A percentile compares a stretch with the other conserved stretches of the same genome.
phyloP scores from a whole-genome alignment of 2,888 invertebrate genomes.

The Drosophila subsilvestris region DNA sequence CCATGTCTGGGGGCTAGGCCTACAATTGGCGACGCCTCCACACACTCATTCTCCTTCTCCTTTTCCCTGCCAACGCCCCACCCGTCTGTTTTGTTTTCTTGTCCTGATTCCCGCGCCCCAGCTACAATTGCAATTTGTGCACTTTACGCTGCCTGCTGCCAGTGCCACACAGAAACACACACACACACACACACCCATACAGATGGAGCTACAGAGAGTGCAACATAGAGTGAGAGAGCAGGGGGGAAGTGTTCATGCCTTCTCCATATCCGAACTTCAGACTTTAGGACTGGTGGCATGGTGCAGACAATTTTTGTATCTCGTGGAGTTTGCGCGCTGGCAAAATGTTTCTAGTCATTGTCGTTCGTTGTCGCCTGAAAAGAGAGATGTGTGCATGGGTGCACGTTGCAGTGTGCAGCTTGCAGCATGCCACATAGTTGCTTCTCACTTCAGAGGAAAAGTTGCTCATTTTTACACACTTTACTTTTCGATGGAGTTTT shows the following conservation, averaged over 20 bases:
- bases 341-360: constrained; percentile 46
- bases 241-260: constrained; percentile 36
- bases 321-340: constrained; percentile 56
- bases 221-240: constrained; percentile 18
- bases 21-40: constrained; percentile 41
- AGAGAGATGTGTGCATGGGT: constrained; percentile 25
- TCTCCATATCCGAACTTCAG: background rate
- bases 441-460: constrained; percentile 70
- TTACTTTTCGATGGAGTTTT: constrained; percentile 70
- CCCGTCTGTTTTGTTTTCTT: constrained; percentile 33
- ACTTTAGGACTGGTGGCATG: constrained; percentile 1
- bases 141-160: constrained; percentile 62
- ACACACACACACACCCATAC: background rate
- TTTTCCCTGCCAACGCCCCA: constrained; percentile 7
- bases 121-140: constrained; percentile 73
- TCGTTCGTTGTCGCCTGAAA: constrained; percentile 41
- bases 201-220: background rate
- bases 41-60: constrained; percentile 21
- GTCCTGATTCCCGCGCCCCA: constrained; percentile 68
- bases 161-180: constrained; percentile 47
- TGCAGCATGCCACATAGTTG: constrained; percentile 61
- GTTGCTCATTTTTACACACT: constrained; percentile 77
- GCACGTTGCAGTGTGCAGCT: constrained; percentile 33
- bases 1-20: constrained; percentile 33
- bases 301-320: constrained; percentile 56